Evolutionary conservation across 2,113 vertebrate species (phyloP).

Genomic region (Mesoclemmys tuberculata): DNA sequence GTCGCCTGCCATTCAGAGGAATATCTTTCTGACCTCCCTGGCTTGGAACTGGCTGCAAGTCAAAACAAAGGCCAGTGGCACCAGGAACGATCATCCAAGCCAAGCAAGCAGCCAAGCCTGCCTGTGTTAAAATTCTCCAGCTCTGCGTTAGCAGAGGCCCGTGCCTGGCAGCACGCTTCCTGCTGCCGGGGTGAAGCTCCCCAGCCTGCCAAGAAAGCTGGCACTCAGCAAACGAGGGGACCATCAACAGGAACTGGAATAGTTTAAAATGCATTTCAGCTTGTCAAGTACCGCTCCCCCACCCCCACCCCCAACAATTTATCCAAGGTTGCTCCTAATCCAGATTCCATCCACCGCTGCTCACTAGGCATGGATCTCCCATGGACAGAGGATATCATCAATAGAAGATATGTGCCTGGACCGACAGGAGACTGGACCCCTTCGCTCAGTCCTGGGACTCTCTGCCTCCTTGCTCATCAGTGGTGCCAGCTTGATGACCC

Average conservation of each 20-base stretch:
- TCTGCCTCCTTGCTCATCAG: background rate
- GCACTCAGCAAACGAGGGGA: background rate
- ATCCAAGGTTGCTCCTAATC: fast-evolving
- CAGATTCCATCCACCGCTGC: background rate
- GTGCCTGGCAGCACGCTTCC: fast-evolving
- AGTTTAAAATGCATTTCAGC: background rate
- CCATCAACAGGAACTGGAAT: background rate
- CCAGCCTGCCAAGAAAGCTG: background rate
- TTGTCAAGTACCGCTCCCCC: background rate
- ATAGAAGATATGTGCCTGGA: background rate
- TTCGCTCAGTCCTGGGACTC: fast-evolving
- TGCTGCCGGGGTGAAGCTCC: background rate
- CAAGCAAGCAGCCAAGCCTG: slow-evolving; percentile 39
- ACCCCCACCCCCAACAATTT: background rate
- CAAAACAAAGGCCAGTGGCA: slow-evolving; percentile 22
- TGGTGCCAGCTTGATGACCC: fast-evolving
- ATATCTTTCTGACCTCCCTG: slow-evolving; percentile 1
- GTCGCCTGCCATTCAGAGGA: background rate
- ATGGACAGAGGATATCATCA: background rate
- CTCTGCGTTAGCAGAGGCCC: background rate
- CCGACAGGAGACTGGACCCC: background rate
- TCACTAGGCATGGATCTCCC: background rate
- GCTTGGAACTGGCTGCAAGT: slow-evolving; percentile 28
- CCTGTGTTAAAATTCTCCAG: slow-evolving; percentile 12
- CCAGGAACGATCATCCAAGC: background rate